Conservation (phyloP, 2,888 invertebrate genomes). For the Mactromeris polynyma region DNA sequence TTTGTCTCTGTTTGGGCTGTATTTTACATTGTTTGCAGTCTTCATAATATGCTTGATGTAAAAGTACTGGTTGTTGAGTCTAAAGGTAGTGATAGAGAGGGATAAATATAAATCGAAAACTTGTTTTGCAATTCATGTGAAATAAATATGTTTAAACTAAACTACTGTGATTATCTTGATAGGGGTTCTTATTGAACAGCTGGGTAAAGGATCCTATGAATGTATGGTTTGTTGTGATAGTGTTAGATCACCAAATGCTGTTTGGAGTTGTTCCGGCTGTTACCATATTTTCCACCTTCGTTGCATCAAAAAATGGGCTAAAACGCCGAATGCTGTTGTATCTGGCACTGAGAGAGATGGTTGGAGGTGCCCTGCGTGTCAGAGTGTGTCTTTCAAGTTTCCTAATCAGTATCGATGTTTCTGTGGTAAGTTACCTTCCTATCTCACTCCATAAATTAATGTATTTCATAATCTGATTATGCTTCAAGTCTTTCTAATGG, state of each 20-base stretch:
- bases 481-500: no score
- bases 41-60: no score
- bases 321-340: constrained; percentile 79
- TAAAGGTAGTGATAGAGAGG: background rate
- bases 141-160: no score
- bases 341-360: constrained; percentile 88
- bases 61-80: no score
- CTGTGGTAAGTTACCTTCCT: constrained; percentile 91
- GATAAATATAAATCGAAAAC: background rate
- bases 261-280: constrained; percentile 97
- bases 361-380: constrained; percentile 99
- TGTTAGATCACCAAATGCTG: constrained; percentile 92
- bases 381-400: constrained; percentile 91
- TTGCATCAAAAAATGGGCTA: constrained; percentile 97
- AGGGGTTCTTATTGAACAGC: constrained; percentile 91
- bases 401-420: constrained; percentile 96
- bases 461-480: no score
- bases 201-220: constrained; percentile 94
- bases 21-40: no score
- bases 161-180: background rate
- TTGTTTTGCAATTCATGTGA: no score
- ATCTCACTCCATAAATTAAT: no score
- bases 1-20: no score
- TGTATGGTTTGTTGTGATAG: constrained; percentile 98
- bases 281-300: constrained; percentile 96